Conservation (phyloP, 2,797 vertebrate genomes). For the Rhynchotus rufescens region DNA sequence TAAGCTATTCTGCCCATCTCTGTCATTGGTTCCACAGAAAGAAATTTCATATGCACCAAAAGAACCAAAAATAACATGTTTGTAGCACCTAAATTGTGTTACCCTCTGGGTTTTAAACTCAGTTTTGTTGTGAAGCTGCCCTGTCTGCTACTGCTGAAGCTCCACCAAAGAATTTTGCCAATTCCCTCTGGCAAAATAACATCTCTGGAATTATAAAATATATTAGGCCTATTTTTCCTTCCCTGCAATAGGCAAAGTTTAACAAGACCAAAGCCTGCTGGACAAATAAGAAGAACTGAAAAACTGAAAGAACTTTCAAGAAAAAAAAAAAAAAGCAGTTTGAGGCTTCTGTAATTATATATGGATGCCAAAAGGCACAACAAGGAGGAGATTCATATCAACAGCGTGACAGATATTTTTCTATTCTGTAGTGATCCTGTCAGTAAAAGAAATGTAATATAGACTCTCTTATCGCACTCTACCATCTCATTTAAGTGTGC, state of each 20-base stretch:
- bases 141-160: not conserved
- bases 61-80: not conserved
- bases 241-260: conserved; percentile 34
- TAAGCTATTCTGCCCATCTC: not conserved
- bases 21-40: not conserved
- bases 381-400: conserved; percentile 47
- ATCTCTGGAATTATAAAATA: conserved; percentile 51
- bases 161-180: not conserved
- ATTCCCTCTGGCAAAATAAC: conserved; percentile 18
- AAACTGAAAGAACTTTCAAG: conserved; percentile 59
- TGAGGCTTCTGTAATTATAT: conserved; percentile 56
- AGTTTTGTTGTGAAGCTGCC: not conserved
- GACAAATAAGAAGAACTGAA: conserved; percentile 64
- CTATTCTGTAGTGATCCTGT: conserved; percentile 34
- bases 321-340: conserved; percentile 50
- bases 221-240: conserved; percentile 1
- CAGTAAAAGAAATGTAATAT: conserved; percentile 55
- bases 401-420: conserved; percentile 4
- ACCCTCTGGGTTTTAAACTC: not conserved
- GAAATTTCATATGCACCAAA: not conserved
- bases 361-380: conserved; percentile 66
- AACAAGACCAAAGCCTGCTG: conserved; percentile 59
- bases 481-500: not conserved
- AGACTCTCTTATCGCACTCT: conserved; percentile 7
- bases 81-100: not conserved